Conservation (phyloP, 2,797 vertebrate species). For the Petrocephalus sullivani region DNA sequence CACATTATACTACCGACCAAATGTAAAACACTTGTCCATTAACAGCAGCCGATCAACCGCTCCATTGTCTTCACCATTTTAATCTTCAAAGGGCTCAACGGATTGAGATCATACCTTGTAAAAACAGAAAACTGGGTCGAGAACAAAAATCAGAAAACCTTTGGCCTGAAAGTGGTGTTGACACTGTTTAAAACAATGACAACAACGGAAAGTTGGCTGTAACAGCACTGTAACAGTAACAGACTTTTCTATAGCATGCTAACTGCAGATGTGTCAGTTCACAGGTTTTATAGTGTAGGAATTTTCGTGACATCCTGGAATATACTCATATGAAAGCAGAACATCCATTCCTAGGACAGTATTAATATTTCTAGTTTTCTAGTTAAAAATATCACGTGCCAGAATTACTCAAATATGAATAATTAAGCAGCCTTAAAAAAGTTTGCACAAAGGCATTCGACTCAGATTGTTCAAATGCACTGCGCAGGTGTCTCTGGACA, state of each 20-base stretch:
- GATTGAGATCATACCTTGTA: slow-evolving; percentile 53
- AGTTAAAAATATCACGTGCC: not conserved
- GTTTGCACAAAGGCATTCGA: slow-evolving; percentile 20
- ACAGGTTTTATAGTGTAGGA: not conserved
- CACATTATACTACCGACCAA: slow-evolving; percentile 53
- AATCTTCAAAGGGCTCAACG: slow-evolving; percentile 58
- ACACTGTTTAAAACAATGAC: slow-evolving; percentile 64
- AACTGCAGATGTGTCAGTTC: slow-evolving; percentile 49
- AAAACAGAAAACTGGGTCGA: slow-evolving; percentile 59
- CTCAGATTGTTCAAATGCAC: slow-evolving; percentile 18
- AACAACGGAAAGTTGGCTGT: slow-evolving; percentile 60
- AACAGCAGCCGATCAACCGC: slow-evolving; percentile 57
- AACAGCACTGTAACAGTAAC: slow-evolving; percentile 34
- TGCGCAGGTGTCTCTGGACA: slow-evolving; percentile 10
- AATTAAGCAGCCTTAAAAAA: not conserved
- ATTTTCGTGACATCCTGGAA: not conserved
- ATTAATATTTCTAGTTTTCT: slow-evolving; percentile 14
- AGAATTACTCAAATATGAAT: not conserved
- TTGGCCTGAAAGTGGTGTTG: slow-evolving; percentile 54
- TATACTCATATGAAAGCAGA: slow-evolving; percentile 5
- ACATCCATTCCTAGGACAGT: not conserved
- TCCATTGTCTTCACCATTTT: slow-evolving; percentile 50
- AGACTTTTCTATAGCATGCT: slow-evolving; percentile 36
- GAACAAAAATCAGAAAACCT: slow-evolving; percentile 52
- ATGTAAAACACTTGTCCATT: slow-evolving; percentile 63